Evolutionary conservation across 2,113 vertebrate species (phyloP).

Genomic region (Globicephala melas): DNA sequence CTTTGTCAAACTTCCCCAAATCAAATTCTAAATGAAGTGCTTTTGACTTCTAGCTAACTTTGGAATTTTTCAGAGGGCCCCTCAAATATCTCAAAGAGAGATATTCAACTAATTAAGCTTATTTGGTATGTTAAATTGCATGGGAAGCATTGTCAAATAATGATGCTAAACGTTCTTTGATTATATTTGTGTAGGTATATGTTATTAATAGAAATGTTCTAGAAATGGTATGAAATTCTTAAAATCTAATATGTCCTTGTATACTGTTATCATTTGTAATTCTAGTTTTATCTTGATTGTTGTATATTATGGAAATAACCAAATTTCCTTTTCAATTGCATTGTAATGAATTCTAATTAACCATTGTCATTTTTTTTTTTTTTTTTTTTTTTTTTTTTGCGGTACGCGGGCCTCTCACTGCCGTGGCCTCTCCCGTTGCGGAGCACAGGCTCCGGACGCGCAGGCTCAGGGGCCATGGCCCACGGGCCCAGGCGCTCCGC

Average conservation of each 20-base stretch:
- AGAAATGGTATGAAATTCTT: background rate
- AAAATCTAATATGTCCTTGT: background rate
- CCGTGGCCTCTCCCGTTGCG: too few species aligned
- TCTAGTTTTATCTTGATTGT: background rate
- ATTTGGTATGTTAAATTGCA: background rate
- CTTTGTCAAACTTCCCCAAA: background rate
- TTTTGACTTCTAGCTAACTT: background rate
- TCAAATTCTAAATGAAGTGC: background rate
- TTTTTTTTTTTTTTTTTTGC: too few species aligned
- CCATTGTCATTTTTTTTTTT: background rate
- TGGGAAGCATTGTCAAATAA: background rate
- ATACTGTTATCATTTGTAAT: background rate
- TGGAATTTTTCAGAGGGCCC: background rate
- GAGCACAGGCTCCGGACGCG: too few species aligned
- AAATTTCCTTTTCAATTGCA: background rate
- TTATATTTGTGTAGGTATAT: background rate
- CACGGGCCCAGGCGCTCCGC: too few species aligned
- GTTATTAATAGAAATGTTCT: background rate
- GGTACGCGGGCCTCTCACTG: too few species aligned
- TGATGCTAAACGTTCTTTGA: background rate
- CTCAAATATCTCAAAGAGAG: background rate
- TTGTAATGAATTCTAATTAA: background rate
- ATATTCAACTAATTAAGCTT: background rate
- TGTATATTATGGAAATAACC: background rate
- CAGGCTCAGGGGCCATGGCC: too few species aligned